Conservation (phyloP, 1,140 invertebrate genomes). For the Zaprionus tsacasi region DNA sequence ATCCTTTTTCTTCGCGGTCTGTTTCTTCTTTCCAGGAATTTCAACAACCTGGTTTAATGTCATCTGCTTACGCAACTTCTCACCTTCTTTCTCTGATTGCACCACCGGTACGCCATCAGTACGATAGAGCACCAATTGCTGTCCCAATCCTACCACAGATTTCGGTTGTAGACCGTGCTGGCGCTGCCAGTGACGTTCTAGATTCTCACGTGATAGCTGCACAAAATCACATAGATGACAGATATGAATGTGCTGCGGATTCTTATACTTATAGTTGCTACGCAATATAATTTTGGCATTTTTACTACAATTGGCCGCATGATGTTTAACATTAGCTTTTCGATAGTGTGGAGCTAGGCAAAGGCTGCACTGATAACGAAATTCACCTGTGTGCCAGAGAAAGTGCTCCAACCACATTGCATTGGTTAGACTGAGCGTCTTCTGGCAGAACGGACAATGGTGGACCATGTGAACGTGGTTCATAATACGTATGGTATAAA, state of each 20-base stretch:
- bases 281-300: neutral
- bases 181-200: conserved; percentile 85
- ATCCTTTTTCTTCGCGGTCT: neutral
- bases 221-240: conserved; percentile 87
- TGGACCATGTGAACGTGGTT: neutral
- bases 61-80: neutral
- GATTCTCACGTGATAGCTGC: conserved; percentile 85
- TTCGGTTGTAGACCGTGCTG: conserved; percentile 81
- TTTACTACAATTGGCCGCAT: conserved; percentile 31
- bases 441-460: conserved; percentile 66
- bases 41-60: neutral
- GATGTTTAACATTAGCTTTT: neutral
- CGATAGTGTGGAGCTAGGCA: conserved; percentile 74
- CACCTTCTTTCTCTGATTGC: neutral
- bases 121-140: conserved; percentile 37
- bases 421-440: neutral
- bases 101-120: neutral
- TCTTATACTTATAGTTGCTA: neutral
- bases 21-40: neutral
- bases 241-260: conserved; percentile 79
- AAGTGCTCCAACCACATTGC: conserved; percentile 85
- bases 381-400: conserved; percentile 88
- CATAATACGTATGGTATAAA: neutral
- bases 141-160: neutral
- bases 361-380: conserved; percentile 85